Evolutionary conservation across 2,113 vertebrate species (phyloP), one percentile per base, ranked within the genome.

Genomic region (Proteles cristata): DNA sequence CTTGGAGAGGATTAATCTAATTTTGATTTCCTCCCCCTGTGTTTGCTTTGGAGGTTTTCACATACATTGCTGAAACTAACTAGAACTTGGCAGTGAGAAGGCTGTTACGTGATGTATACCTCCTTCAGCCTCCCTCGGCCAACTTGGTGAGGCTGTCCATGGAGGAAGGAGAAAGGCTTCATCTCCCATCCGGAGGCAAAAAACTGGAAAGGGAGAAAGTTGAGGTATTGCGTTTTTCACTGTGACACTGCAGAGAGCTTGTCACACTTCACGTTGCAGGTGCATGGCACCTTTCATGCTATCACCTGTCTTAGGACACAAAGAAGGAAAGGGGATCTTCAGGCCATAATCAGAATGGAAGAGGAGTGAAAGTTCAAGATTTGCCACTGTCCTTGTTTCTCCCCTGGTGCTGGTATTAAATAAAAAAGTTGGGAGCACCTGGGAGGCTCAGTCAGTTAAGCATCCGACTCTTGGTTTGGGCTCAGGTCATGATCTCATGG

Each of bases 1-100:
- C 98, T 98, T 95, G 88, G 98, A 98, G 98, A 98, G 96, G 97
- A 98, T 98, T 98, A 98, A 98, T 98, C 98, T 98, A 98, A 98
- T 98, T 98, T 98, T 98, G 93, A 98, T 98, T 98, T 99, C 98
- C 97, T 98, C 80, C 92, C 93, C 87, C 65, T 65, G 31, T 98
- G 97, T 98, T 98, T 99, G 96, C 96, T 98, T 99, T 99, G 98
- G 98, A 98, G 89, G 97, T 95, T 98, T 98, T 90, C 95, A 96
- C 31, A 94, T 96, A 94, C 55, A 91, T 74, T 92, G 94, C 94
- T 96, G 80, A 97, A 97, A 96, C 65, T 2, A 93, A 97, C 88
- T 93, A 93, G 92, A 97, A 97, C 87, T 98, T 99, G 98, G 98
- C 97, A 96, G 94, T 28, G 82, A 97, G 93, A 71, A 94, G 88